Base-by-base conservation (phyloP, 2,113 vertebrate species). In the Perca flavescens region DNA sequence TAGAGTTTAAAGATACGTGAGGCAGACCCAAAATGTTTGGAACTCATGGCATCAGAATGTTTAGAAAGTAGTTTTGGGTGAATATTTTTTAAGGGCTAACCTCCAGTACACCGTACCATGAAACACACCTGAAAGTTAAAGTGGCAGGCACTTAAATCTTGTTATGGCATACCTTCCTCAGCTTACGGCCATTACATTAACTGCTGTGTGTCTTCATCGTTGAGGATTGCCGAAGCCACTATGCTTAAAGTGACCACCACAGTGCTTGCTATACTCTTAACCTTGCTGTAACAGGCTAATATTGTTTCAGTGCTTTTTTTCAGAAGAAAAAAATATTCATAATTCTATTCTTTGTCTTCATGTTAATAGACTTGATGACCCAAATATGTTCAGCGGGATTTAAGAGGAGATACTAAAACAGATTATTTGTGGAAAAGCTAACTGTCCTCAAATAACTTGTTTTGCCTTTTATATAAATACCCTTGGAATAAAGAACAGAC, bases 381-480 rank as follows among this genome's bases (percentile, higher is more conserved):
- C n/a, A 68, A 50, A 74, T 67, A 12, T 83, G 75, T 89, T 73
- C 74, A 80, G 50, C n/a, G 5, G 63, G 73, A 73, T 70, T 56
- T 6, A 47, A 75, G 52, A 57, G 50, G 73, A 65, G 80, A 86
- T 69, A 79, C 69, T 81, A 80, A 87, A 84, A 58, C 65, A 47
- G 82, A 88, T 75, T 73, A 65, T 85, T 73, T 89, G 80, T 89
- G 87, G 86, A 87, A 67, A 63, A 52, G 71, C 86, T 87, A 67
- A 83, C 69, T 79, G 67, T 85, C 83, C 72, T 89, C 34, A 76
- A 54, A 89, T 85, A 73, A 88, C 63, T 84, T 84, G 67, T 84
- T 85, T 90, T 85, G 88, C 85, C 83, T 92, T 93, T 92, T 92
- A 79, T 86, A 89, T 68, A 75, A 86, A 81, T 86, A 85, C 72